A percentile compares a stretch with the other conserved stretches of the same genome.
Conservation (phyloP, 2,888 invertebrate genomes). For the Nowickia ferox region DNA sequence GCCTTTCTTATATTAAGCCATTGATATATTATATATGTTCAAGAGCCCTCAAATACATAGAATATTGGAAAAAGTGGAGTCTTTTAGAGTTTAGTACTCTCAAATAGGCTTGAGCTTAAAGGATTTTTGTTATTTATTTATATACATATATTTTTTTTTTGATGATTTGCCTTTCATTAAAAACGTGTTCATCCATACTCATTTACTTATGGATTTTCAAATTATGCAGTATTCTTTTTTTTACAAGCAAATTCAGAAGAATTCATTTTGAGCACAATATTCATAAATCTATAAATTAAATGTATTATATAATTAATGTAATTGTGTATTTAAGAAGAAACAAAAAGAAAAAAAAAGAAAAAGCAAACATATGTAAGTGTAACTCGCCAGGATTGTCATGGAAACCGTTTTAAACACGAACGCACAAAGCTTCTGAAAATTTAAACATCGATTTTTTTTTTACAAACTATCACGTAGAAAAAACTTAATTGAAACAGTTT, state of each 20-base stretch:
- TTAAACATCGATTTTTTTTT: neutral
- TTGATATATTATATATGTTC: too few species aligned
- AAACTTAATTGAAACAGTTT: too few species aligned
- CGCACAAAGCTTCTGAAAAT: neutral
- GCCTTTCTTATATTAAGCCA: too few species aligned
- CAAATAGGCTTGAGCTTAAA: too few species aligned
- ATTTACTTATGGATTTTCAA: conserved; percentile 12
- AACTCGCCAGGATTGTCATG: neutral
- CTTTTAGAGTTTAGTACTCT: too few species aligned
- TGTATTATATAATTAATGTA: neutral
- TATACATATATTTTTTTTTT: too few species aligned
- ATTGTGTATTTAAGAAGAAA: neutral
- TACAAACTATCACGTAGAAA: too few species aligned
- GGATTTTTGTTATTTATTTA: too few species aligned
- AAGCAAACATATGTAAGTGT: neutral
- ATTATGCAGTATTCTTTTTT: conserved; percentile 11
- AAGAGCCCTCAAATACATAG: too few species aligned
- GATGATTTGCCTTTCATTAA: neutral
- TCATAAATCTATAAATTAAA: conserved; percentile 8
- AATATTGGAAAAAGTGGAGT: too few species aligned
- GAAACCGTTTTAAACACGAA: neutral
- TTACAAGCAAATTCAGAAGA: conserved; percentile 73
- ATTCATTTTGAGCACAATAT: conserved; percentile 75
- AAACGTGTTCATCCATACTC: conserved; percentile 21
- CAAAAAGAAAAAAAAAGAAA: neutral